phyloP scores from a whole-genome alignment of 2,888 invertebrate genomes.

The Eilema griseolum region DNA sequence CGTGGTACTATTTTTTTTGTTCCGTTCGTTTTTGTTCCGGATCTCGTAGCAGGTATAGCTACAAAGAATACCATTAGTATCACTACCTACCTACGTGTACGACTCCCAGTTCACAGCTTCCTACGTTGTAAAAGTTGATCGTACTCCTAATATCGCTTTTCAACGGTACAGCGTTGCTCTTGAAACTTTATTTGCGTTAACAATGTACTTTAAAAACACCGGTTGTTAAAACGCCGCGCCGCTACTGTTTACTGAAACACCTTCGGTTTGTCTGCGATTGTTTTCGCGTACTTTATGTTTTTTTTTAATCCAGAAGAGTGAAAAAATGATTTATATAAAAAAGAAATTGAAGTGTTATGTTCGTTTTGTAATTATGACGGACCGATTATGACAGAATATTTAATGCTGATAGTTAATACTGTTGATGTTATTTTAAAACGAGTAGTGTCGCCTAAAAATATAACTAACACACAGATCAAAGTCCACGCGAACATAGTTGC shows the following conservation, averaged over 20 bases:
- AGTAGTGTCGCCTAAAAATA: no score
- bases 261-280: constrained; percentile 13
- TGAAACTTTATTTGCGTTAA: constrained; percentile 31
- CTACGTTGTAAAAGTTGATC: constrained; percentile 23
- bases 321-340: neutral
- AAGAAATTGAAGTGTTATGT: no score
- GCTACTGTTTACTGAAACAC: constrained; percentile 15
- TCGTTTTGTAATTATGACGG: no score
- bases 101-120: neutral
- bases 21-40: no score
- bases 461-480: no score
- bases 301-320: neutral
- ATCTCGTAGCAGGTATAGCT: no score
- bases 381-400: no score
- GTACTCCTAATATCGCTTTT: constrained; percentile 22
- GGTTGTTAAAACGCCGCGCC: constrained; percentile 13
- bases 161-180: constrained; percentile 18
- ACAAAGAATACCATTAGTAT: no score
- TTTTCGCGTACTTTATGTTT: constrained; percentile 6
- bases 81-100: neutral
- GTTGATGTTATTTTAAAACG: no score
- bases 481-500: no score
- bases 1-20: no score
- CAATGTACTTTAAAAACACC: constrained; percentile 20
- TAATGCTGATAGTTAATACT: no score